Evolutionary conservation across 1,140 invertebrate species (phyloP), one percentile per base, ranked within the genome.

Genomic region (Drosophila kanapiae): DNA sequence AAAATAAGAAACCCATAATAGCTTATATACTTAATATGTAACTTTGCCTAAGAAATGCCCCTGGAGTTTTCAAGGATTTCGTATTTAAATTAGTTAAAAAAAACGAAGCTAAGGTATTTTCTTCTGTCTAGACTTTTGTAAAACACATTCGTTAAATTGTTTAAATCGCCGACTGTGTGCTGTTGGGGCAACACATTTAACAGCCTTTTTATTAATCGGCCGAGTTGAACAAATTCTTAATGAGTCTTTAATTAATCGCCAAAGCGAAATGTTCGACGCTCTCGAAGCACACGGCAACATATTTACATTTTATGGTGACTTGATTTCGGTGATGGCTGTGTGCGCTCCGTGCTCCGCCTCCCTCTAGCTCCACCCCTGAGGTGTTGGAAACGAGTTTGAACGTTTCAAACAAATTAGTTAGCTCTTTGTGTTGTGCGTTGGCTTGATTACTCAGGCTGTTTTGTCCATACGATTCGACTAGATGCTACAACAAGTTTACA

Each of bases 181-280:
- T 31, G 6, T 33, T 51, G 2, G 23, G 23, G 23, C 23, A 23
- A 23, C 3, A 59, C 48, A 60, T 76, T 78, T 78, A 84, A 90
- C 72, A 80, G 80, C 65, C 72, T 80, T 71, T 83, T 87, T 80
- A 90, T 87, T 84, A 84, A 88, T 84, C 74, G 76, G 51, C 27
- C 48, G 45, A 69, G 70, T 48, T 85, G 56, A 81, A 88, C 86
- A 91, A 85, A 90, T 90, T 90, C 81, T 65, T 91, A 88, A 91
- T 91, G 86, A 90, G 82, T 74, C 78, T 91, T 91, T 88, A 88
- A 88, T 88, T 91, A 88, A 88, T 88, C 75, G 86, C 72, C 63
- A 75, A 68, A 81, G 58, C 71, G 69, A 81, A 75, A 81, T 68
- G 54, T 69, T 75, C 59, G 57, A 37, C 37, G 43, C 43, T 70